Conservation (phyloP, 2,113 vertebrate species). For the Gymnorhina tibicen region DNA sequence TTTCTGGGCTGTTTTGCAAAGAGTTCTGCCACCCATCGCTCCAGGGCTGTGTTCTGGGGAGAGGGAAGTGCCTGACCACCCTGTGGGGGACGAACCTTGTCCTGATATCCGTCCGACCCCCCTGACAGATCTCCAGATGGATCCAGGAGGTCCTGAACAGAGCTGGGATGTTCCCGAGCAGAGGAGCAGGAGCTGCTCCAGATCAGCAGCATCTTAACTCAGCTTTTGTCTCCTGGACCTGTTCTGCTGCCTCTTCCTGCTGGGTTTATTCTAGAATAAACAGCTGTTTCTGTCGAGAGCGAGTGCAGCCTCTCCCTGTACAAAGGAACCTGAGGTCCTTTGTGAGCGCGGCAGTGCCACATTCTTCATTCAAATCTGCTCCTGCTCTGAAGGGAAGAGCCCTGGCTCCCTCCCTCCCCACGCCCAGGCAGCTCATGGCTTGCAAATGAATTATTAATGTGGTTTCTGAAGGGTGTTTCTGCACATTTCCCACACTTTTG, state of each 20-base stretch:
- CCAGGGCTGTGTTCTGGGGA: not conserved
- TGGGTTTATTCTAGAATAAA: slow-evolving; percentile 37
- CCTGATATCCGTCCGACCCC: accelerated
- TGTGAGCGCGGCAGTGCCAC: not conserved
- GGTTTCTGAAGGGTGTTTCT: not conserved
- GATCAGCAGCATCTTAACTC: not conserved
- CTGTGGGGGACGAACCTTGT: too few relatives aligned
- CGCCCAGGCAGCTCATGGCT: not conserved
- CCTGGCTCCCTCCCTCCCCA: not conserved
- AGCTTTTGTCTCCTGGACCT: not conserved
- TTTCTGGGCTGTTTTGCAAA: not conserved
- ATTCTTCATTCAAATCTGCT: slow-evolving; percentile 39
- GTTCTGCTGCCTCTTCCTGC: not conserved
- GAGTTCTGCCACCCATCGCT: accelerated
- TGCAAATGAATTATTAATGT: not conserved
- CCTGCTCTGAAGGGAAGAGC: not conserved
- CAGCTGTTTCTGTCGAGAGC: slow-evolving; percentile 20
- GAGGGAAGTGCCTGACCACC: not conserved
- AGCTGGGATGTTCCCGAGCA: accelerated
- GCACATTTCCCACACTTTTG: not conserved
- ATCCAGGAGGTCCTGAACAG: not conserved
- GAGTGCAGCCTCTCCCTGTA: not conserved
- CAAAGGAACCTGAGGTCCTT: not conserved
- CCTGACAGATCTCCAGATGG: not conserved
- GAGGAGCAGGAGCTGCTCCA: accelerated